Percentiles rank a stretch among this genome's conserved stretches.
phyloP scores from a whole-genome alignment of 2,888 invertebrate species.

The Branchinecta sandiegonensis region DNA sequence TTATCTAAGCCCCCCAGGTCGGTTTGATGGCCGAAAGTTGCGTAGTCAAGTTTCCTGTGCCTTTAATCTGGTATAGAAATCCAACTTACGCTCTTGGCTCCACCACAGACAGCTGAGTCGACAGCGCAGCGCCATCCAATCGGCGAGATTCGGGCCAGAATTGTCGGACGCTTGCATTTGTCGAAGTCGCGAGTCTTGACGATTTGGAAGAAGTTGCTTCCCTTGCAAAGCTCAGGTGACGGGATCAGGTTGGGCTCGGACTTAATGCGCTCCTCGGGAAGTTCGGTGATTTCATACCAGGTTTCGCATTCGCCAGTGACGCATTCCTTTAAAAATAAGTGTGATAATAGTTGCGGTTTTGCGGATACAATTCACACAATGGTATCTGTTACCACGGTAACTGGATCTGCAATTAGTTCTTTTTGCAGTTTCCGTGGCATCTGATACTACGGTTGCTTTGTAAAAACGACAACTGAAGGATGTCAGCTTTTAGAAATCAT shows the following conservation, averaged over 20 bases:
- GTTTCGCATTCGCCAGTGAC: conserved; percentile 23
- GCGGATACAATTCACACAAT: too few species aligned
- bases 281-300: conserved; percentile 23
- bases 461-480: too few species aligned
- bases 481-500: too few species aligned
- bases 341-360: too few species aligned
- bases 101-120: conserved; percentile 3
- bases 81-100: conserved; percentile 7
- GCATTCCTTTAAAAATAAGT: conserved; percentile 16
- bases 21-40: too few species aligned
- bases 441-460: too few species aligned
- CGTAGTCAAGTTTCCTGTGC: too few species aligned
- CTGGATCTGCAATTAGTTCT: too few species aligned
- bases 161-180: conserved; percentile 33
- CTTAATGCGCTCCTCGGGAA: conserved; percentile 21
- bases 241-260: conserved; percentile 21
- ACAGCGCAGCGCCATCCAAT: conserved; percentile 24
- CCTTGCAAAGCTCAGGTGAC: conserved; percentile 22
- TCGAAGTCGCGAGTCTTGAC: conserved; percentile 36
- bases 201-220: conserved; percentile 30
- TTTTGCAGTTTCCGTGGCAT: too few species aligned
- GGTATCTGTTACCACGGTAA: too few species aligned
- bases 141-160: conserved; percentile 27
- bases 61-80: too few species aligned
- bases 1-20: too few species aligned